phyloP scores from a whole-genome alignment of 2,113 vertebrate genomes.

The Zapus hudsonius region DNA sequence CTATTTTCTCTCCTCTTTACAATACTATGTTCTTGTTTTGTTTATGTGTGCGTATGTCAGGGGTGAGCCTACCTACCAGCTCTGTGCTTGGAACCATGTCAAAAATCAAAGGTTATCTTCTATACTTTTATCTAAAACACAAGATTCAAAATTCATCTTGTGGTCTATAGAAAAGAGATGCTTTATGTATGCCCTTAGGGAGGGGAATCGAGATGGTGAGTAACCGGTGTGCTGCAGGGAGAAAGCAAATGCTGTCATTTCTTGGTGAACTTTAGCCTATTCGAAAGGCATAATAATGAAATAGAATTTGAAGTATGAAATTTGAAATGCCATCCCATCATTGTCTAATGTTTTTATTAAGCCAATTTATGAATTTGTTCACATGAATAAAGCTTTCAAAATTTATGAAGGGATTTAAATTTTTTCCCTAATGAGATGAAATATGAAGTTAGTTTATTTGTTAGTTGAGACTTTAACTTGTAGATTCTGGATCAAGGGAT shows the following conservation, averaged over 20 bases:
- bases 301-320: neutral
- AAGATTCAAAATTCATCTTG: neutral
- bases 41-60: neutral
- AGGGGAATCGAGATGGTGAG: neutral
- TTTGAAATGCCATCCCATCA: neutral
- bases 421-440: neutral
- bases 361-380: neutral
- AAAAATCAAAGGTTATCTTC: neutral
- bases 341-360: neutral
- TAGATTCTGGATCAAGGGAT: neutral
- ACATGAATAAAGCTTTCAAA: neutral
- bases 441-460: neutral
- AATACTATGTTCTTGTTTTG: neutral
- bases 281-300: neutral
- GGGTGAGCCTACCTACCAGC: neutral
- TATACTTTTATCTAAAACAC: neutral
- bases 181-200: rapidly evolving
- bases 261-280: neutral
- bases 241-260: neutral
- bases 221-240: neutral
- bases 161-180: neutral
- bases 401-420: neutral
- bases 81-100: neutral
- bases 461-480: neutral
- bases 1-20: neutral